These are phyloP conservation scores for Alcis repandata DNA, from an alignment of 2,888 invertebrate species.

Conservation along the genomic window DNA sequence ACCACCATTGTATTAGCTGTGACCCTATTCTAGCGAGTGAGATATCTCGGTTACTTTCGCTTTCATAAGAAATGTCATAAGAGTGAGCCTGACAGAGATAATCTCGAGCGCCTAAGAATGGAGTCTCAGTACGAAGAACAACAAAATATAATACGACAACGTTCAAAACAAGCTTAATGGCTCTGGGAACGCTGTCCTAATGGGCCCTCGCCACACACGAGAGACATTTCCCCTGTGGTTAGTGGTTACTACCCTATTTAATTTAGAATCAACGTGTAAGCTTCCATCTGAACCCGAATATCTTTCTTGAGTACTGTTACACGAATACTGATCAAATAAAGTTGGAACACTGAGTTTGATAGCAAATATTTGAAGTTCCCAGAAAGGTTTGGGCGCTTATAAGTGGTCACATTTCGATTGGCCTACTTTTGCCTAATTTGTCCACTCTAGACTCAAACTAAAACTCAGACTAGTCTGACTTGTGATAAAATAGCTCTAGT, in stretches of 20 bases:
- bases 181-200: constrained; percentile 54
- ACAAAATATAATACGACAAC: constrained; percentile 39
- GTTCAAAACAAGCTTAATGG: constrained; percentile 46
- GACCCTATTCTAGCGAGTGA: too few relatives aligned
- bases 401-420: too few relatives aligned
- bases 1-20: neutral
- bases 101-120: too few relatives aligned
- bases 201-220: constrained; percentile 59
- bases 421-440: too few relatives aligned
- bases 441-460: too few relatives aligned
- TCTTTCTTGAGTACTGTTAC: neutral
- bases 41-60: too few relatives aligned
- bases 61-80: too few relatives aligned
- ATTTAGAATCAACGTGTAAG: constrained; percentile 23
- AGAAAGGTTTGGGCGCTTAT: too few relatives aligned
- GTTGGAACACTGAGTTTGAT: neutral
- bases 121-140: too few relatives aligned
- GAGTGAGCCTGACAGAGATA: too few relatives aligned
- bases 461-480: too few relatives aligned
- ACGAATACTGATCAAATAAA: neutral
- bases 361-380: neutral
- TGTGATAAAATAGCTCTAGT: too few relatives aligned
- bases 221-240: constrained; percentile 47
- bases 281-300: constrained; percentile 11
- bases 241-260: constrained; percentile 42